These are phyloP conservation scores for Aphelocoma californica DNA, from an alignment of 2,797 vertebrate species.

Conservation along the genomic window DNA sequence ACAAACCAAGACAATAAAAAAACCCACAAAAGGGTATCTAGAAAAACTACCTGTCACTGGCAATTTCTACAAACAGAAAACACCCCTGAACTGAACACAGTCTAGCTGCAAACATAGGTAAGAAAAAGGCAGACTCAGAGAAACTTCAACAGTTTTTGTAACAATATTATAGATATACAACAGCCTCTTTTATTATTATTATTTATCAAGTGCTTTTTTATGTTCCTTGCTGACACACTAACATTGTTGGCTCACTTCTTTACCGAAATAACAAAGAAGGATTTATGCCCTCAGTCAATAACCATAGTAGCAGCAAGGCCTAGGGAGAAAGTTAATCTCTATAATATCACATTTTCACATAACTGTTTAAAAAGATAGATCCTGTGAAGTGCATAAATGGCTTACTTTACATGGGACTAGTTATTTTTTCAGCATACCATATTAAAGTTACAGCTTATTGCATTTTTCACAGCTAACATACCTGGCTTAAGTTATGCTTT, in stretches of 20 bases:
- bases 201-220: neutral
- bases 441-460: neutral
- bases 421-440: neutral
- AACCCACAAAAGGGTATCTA: rapidly evolving
- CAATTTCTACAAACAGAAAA: neutral
- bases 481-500: neutral
- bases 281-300: neutral
- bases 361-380: neutral
- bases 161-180: neutral
- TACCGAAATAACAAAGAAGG: neutral
- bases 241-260: neutral
- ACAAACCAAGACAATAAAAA: neutral
- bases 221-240: neutral
- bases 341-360: neutral
- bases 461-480: neutral
- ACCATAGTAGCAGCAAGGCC: neutral
- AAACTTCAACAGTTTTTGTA: neutral
- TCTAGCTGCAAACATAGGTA: neutral
- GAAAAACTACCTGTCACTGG: neutral
- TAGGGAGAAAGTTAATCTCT: neutral
- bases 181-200: neutral
- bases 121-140: neutral
- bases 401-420: neutral
- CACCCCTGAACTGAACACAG: rapidly evolving
- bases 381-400: neutral